Base-by-base conservation (phyloP, 37 sponge, comb jelly and placozoan genomes). In the Dysidea cf. avara region DNA sequence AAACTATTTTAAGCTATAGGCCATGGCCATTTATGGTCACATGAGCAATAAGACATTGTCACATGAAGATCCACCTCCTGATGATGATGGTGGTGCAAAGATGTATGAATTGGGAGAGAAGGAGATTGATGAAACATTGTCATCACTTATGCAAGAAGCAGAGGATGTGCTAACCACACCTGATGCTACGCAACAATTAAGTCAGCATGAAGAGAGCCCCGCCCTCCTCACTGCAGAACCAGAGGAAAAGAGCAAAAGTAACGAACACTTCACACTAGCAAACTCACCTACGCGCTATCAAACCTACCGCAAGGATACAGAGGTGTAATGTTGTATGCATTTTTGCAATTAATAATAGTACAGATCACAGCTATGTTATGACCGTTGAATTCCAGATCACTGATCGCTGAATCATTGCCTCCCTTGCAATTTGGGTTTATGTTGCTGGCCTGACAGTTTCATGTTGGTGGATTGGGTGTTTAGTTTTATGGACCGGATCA, bases 21-120 rank as follows among this genome's bases (percentile, higher is more conserved):
- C 92, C 3, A 83, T 92, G 84, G 88, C 51, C 1, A 92, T 92
- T 40, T 92, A 81, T 72, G 76, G 88, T 22, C 74, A 83, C 29
- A 86, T 92, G 84, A 71, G 64, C 26, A 26, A 70, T n/a, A 75
- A 57, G 4, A 32, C 7, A 13, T 53, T 70, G 25, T 0, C 30
- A 0, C 17, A 35, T 7, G 69, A 29, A 25, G 35, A 29, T 18
- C n/a, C n/a, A 18, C 68, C 68, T 20, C 26, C 47, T 29, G 21
- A 33, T 63, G 11, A 11, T 11, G 26, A 11, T 20, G 53, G 17
- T 50, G 53, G 17, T 50, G 12, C 61, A 58, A 33, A 33, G 7
- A 33, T 32, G 13, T 25, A 49, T 56, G 39, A 72, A 33, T 49
- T 40, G 47, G 64, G 62, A 43, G 29, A 37, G 2, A 36, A 26